Conservation (phyloP, 1,140 invertebrate species). For the Pachypsylla venusta region DNA sequence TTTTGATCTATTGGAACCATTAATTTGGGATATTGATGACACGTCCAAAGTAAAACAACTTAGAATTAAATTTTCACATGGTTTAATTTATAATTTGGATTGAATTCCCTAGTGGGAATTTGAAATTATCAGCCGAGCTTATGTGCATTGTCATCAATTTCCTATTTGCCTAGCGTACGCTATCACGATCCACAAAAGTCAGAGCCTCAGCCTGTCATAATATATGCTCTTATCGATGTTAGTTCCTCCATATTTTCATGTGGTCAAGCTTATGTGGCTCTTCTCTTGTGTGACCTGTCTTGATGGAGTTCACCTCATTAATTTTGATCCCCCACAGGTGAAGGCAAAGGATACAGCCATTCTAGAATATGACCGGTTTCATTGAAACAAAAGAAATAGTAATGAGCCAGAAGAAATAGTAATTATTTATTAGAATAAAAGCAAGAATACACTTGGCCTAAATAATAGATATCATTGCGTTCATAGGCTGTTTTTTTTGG, state of each 20-base stretch:
- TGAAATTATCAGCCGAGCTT: conserved; percentile 26
- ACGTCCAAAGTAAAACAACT: not conserved
- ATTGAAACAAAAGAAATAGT: too few species aligned
- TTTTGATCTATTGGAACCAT: not conserved
- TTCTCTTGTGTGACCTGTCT: conserved; percentile 27
- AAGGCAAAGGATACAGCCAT: conserved; percentile 2
- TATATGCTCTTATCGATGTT: conserved; percentile 1
- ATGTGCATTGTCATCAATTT: conserved; percentile 24
- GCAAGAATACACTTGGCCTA: too few species aligned
- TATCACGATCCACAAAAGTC: conserved; percentile 16
- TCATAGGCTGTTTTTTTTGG: too few species aligned
- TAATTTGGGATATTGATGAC: conserved; percentile 7
- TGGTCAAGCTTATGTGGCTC: not conserved
- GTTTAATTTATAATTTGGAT: conserved; percentile 20
- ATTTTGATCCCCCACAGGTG: conserved; percentile 1
- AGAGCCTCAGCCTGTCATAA: conserved; percentile 1
- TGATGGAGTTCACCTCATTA: conserved; percentile 18
- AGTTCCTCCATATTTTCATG: conserved; percentile 8
- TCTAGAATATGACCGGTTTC: not conserved
- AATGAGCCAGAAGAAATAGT: too few species aligned
- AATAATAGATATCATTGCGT: too few species aligned
- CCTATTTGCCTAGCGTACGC: not conserved
- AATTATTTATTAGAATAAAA: too few species aligned
- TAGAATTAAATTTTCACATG: conserved; percentile 5
- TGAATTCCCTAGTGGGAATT: conserved; percentile 24